Base-by-base conservation (phyloP, 2,113 vertebrate genomes). In the Campylomormyrus tamandua region DNA sequence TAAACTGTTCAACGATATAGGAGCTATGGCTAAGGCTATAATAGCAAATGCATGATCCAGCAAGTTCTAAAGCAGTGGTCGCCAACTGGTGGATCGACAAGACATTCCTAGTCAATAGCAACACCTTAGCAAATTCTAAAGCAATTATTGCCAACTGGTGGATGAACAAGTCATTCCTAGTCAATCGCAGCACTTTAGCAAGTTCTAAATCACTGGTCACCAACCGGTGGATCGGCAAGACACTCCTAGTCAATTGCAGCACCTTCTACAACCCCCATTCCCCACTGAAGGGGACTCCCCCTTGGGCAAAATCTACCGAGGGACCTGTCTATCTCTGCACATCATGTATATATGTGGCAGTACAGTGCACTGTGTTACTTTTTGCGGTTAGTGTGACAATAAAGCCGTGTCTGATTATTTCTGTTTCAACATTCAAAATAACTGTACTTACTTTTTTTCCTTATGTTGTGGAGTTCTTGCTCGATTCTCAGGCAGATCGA, bases 401-500 rank as follows among this genome's bases (percentile, higher is more conserved):
- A 58, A 58, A 58, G 0, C 56, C 56, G 1, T 7, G 24, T 77
- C 35, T 77, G 31, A 77, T 39, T 77, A 77, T 77, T 39, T 39
- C 11, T 77, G 0, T 19, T 2, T 17, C n/a, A 66, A 66, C 70
- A 50, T 85, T 46, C 10, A 49, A 19, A 85, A 46, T 48, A 85
- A 85, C 11, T 50, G 10, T 91, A 97, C 98, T 97, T 93, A 99
- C 98, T 95, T 95, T 96, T 97, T 91, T 95, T 96, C 90, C 96
- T 95, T 93, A 99, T 98, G 87, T 95, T 97, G 88, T 94, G 95
- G 24, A 97, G 94, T 80, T 99, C 98, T 90, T 99, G 98, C 91
- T 98, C 98, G 90, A 99, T 99, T 92, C 98, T 95, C 89, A 99
- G 95, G 90, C 98, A 99, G 91, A 99, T 97, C 89, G 98, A 98